Conservation (phyloP, 2,113 vertebrate species). For the Setophaga coronata region DNA sequence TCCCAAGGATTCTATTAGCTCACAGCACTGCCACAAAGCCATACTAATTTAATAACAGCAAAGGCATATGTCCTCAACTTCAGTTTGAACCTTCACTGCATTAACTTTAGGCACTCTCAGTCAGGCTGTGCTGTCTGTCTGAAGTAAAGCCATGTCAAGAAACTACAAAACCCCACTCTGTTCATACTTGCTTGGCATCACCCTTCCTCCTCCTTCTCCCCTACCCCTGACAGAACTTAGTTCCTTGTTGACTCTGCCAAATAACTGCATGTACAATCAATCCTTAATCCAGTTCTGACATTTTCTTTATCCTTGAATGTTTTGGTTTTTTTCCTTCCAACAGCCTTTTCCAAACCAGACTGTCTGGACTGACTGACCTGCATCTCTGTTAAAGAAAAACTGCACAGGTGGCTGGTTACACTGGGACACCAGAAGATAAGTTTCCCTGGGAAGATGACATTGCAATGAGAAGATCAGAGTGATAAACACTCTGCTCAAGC, state of each 20-base stretch:
- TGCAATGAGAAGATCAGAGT: background rate
- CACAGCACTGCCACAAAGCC: background rate
- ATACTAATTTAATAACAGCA: background rate
- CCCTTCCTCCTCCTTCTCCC: background rate
- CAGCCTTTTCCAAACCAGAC: background rate
- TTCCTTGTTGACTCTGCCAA: constrained; percentile 15
- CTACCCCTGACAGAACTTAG: background rate
- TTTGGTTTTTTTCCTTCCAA: background rate
- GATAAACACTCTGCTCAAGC: background rate
- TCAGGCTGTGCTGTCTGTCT: background rate
- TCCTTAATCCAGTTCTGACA: background rate
- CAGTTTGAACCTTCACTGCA: background rate
- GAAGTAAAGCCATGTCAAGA: constrained; percentile 36
- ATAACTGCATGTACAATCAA: background rate
- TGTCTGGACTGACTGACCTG: background rate
- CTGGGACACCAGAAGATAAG: background rate
- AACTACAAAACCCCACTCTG: constrained; percentile 14
- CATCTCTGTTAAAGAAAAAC: background rate
- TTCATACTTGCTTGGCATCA: background rate
- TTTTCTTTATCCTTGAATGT: background rate
- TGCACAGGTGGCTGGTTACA: background rate
- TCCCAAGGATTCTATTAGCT: background rate
- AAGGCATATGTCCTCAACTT: background rate
- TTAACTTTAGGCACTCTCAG: background rate
- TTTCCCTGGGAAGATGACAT: background rate